phyloP scores from a whole-genome alignment of 2,113 vertebrate species.

The Eulacestoma nigropectus region DNA sequence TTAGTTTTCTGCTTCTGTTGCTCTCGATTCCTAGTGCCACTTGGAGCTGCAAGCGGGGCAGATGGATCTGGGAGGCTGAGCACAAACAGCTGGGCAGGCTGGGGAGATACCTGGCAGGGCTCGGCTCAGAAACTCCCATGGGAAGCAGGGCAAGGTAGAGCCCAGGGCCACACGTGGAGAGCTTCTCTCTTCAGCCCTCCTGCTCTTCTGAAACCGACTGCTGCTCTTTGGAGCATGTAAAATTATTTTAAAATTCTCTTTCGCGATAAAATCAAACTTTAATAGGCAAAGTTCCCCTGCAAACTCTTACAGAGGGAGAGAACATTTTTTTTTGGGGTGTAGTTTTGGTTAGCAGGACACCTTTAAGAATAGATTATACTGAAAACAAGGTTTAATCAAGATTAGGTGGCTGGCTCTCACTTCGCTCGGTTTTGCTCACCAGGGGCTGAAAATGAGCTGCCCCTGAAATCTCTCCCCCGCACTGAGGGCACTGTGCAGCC shows the following conservation, averaged over 20 bases:
- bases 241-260: background rate
- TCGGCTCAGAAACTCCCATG: rapidly evolving
- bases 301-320: no score
- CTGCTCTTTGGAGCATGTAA: background rate
- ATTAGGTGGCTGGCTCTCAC: rapidly evolving
- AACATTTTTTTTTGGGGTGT: background rate
- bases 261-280: background rate
- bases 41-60: rapidly evolving
- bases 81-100: rapidly evolving
- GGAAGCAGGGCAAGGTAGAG: background rate
- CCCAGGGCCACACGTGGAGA: background rate
- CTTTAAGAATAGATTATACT: background rate
- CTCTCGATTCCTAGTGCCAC: no score
- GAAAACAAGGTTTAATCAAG: background rate
- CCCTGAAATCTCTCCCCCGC: background rate
- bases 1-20: rapidly evolving
- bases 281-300: rapidly evolving
- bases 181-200: background rate
- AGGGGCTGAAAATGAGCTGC: background rate
- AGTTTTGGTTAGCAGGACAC: background rate
- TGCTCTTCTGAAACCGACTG: background rate
- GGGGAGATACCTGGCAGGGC: background rate
- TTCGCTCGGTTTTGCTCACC: background rate
- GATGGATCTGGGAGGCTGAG: background rate
- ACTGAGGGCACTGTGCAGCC: background rate